phyloP scores from a whole-genome alignment of 2,113 vertebrate genomes.

The Callopanchax toddi region DNA sequence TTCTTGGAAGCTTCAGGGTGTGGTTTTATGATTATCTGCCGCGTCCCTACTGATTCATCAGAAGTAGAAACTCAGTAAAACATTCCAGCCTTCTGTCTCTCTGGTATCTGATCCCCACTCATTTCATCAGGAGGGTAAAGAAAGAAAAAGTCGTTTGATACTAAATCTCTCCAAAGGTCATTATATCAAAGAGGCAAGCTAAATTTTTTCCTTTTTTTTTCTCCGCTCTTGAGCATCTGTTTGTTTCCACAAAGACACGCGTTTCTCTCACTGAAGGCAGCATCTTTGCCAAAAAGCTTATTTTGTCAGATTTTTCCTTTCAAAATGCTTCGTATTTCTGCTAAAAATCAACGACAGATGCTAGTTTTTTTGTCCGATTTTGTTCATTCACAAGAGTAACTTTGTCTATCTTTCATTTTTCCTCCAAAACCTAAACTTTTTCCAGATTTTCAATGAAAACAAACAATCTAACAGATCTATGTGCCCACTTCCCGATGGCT shows the following conservation, averaged over 20 bases:
- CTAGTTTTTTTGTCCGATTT: no score
- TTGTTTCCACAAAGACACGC: constrained; percentile 18
- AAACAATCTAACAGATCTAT: neutral
- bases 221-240: neutral
- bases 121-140: constrained; percentile 16
- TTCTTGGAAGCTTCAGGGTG: constrained; percentile 37
- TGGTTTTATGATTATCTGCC: constrained; percentile 45
- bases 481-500: constrained; percentile 8
- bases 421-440: constrained; percentile 1
- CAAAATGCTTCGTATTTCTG: constrained; percentile 15
- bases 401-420: neutral
- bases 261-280: constrained; percentile 13
- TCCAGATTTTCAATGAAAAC: neutral
- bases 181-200: neutral
- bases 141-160: constrained; percentile 25
- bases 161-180: constrained; percentile 12
- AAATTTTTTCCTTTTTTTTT: constrained; percentile 1
- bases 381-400: constrained; percentile 41
- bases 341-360: constrained; percentile 46
- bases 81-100: constrained; percentile 59
- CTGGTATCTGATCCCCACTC: constrained; percentile 41
- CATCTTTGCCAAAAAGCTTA: constrained; percentile 16
- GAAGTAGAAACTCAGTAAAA: constrained; percentile 48
- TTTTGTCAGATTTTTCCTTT: constrained; percentile 55
- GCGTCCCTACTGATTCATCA: constrained; percentile 56